Conservation (phyloP, 2,797 vertebrate genomes). For the Melanogrammus aeglefinus region DNA sequence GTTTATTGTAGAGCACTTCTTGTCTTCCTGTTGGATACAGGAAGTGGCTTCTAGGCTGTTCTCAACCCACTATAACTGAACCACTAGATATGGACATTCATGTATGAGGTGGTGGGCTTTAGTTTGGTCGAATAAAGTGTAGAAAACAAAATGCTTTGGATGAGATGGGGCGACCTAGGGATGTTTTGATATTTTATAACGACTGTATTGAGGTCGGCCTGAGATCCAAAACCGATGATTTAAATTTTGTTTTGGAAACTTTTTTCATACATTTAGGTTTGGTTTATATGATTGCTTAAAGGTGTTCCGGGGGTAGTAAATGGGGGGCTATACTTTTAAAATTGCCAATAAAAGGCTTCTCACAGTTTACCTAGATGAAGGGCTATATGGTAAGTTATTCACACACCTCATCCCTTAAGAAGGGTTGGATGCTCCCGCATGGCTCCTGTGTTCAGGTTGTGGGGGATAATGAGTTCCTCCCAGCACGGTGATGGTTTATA, state of each 20-base stretch:
- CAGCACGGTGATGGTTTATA: slow-evolving; percentile 22
- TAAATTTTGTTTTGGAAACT: slow-evolving; percentile 32
- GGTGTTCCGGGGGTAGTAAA: background rate
- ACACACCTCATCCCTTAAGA: slow-evolving; percentile 12
- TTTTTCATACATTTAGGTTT: slow-evolving; percentile 32
- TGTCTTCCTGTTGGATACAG: slow-evolving; percentile 23
- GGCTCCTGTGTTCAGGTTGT: background rate
- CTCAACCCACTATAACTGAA: slow-evolving; percentile 21
- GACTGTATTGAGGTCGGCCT: slow-evolving; percentile 29
- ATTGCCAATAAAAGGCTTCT: slow-evolving; percentile 53
- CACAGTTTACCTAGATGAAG: slow-evolving; percentile 67
- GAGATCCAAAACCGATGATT: slow-evolving; percentile 32
- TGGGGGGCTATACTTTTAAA: slow-evolving; percentile 13
- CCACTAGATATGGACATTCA: background rate
- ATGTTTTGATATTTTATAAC: slow-evolving; percentile 18
- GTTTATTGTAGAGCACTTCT: slow-evolving; percentile 25
- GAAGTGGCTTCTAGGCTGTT: slow-evolving; percentile 47
- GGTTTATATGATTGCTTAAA: slow-evolving; percentile 38
- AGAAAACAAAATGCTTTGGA: background rate
- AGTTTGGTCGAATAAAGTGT: background rate
- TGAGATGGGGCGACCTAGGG: background rate
- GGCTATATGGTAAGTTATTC: slow-evolving; percentile 59
- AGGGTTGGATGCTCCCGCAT: background rate
- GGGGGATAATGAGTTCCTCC: background rate
- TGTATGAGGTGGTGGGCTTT: background rate